Evolutionary conservation across 92 coral and sea anemone species (phyloP).

Genomic region (Porites rus): DNA sequence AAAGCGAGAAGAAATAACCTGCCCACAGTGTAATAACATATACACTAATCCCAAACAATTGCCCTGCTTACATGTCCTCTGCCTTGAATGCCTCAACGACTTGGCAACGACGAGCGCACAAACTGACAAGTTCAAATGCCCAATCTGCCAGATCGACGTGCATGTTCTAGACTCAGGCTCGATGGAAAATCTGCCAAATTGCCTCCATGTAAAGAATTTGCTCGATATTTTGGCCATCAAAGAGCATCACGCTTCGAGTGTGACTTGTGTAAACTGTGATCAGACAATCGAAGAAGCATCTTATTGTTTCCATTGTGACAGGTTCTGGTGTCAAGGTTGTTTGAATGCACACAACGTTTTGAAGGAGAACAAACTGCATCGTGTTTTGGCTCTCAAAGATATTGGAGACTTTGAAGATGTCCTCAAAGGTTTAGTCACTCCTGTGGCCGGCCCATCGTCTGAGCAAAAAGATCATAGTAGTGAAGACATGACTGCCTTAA

Average conservation of each 20-base stretch:
- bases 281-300: slow-evolving; percentile 37
- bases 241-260: slow-evolving; percentile 7
- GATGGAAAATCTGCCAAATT: slow-evolving; percentile 35
- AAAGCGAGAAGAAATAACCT: slow-evolving; percentile 30
- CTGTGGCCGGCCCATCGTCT: slow-evolving; percentile 10
- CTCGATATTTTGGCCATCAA: slow-evolving; percentile 48
- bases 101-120: slow-evolving; percentile 21
- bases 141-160: slow-evolving; percentile 45
- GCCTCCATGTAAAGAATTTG: slow-evolving; percentile 45
- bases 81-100: slow-evolving; percentile 43
- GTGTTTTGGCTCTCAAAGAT: slow-evolving; percentile 32
- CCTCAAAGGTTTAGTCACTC: slow-evolving; percentile 5
- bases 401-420: slow-evolving; percentile 29
- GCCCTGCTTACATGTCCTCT: slow-evolving; percentile 56
- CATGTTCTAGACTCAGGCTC: slow-evolving; percentile 29
- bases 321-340: slow-evolving; percentile 45
- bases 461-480: slow-evolving; percentile 9
- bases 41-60: slow-evolving; percentile 50
- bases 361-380: slow-evolving; percentile 36
- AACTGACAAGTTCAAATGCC: slow-evolving; percentile 27
- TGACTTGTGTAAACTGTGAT: slow-evolving; percentile 57
- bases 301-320: slow-evolving; percentile 52
- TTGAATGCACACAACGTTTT: slow-evolving; percentile 43
- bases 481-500: slow-evolving; percentile 20
- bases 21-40: slow-evolving; percentile 37